Base-by-base conservation (phyloP, 2,888 invertebrate genomes). In the Syrista parreyssii region DNA sequence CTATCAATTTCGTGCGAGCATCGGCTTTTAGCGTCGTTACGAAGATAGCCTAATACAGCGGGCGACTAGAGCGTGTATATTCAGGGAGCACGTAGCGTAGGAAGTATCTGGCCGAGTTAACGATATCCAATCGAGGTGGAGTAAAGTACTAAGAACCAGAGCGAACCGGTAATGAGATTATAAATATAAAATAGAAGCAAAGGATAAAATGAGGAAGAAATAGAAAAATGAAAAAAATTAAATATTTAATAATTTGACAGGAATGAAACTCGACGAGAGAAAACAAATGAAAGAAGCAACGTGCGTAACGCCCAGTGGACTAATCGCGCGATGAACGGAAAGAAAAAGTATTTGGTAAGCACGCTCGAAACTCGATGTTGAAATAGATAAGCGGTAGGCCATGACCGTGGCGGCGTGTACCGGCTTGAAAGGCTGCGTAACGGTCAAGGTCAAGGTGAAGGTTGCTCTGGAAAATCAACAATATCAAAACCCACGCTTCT, bases 341-440 rank as follows among this genome's bases (percentile, higher is more conserved):
- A 85, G 84, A 84, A 84, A 84, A 85, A 82, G 85, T 84, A 85
- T 85, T 84, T 84, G 84, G 82, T 84, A 85, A 84, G 83, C 84
- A 55, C 55, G 84, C 83, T 85, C 84, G 81, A 84, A 84, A 84
- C 82, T 85, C 84, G 84, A 85, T 84, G 85, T 84, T 84, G 81
- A 82, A 84, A 80, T 77, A 83, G 84, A 85, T 85, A 85, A 85
- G 85, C 84, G 76, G 80, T 6, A 76, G 81, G 79, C 81, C 80
- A 78, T 81, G 82, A 79, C 85, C 82, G 79, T 74, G 55, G 68
- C 77, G 75, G 76, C 76, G 75, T 80, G 82, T 83, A 74, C 84
- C 83, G 75, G 82, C 79, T 79, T 75, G 75, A 73, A 77, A 35
- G 33, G 79, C 74, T 75, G 81, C 75, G 84, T 84, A 84, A 82